phyloP scores from a whole-genome alignment of 2,797 vertebrate genomes.

The Sparus aurata region DNA sequence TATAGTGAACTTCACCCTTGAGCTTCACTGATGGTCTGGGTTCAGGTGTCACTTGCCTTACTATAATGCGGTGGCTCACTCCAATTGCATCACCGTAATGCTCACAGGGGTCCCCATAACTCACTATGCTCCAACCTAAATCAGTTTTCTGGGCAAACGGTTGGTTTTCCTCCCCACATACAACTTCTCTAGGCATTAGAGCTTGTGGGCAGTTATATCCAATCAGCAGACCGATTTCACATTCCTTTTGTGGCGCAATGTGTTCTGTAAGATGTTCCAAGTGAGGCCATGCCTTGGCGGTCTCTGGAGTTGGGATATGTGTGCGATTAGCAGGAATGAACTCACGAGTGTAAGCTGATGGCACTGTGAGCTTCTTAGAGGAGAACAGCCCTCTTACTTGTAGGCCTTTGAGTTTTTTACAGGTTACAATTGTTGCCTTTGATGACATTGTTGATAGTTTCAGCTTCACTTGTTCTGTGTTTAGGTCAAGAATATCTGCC shows the following conservation, averaged over 20 bases:
- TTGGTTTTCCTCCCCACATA: conserved; percentile 1
- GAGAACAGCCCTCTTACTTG: conserved; percentile 21
- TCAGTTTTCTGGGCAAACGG: not conserved
- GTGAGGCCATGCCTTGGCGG: no score
- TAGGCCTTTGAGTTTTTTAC: not conserved
- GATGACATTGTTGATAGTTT: conserved; percentile 22
- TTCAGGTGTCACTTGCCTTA: conserved; percentile 6
- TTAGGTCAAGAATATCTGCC: not conserved
- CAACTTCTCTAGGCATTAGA: conserved; percentile 20
- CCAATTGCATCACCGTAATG: conserved; percentile 2
- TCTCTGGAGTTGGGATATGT: no score
- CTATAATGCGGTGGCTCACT: conserved; percentile 18
- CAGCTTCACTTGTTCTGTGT: not conserved
- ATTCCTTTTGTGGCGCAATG: not conserved
- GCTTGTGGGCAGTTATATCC: conserved; percentile 24
- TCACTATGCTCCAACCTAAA: conserved; percentile 15
- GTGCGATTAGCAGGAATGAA: no score
- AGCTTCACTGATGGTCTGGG: not conserved
- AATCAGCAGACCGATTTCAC: conserved; percentile 15
- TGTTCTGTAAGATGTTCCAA: conserved; percentile 27
- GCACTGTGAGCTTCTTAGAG: conserved; percentile 26
- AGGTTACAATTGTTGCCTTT: not conserved
- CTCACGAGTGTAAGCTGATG: not conserved
- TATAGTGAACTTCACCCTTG: not conserved
- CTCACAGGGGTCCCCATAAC: not conserved